phyloP scores from a whole-genome alignment of 1,140 invertebrate genomes.

The Saccostrea echinata region DNA sequence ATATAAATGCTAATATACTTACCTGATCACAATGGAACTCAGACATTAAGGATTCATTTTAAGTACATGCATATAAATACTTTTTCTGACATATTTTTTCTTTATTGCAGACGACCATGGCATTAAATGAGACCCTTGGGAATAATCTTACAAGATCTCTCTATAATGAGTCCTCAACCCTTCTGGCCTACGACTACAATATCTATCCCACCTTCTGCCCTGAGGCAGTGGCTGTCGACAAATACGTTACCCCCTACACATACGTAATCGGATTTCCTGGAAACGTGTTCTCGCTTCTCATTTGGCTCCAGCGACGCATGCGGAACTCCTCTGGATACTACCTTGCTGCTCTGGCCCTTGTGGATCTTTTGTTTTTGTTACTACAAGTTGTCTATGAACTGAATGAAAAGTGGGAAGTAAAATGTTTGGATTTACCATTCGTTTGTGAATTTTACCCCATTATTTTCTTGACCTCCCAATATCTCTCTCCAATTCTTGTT shows the following conservation, averaged over 20 bases:
- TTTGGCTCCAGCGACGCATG: conserved; percentile 74
- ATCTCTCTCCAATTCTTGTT: conserved; percentile 77
- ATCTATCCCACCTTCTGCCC: conserved; percentile 40
- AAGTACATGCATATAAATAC: too few species aligned
- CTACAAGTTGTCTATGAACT: conserved; percentile 74
- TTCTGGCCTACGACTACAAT: not conserved
- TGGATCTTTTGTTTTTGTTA: conserved; percentile 71
- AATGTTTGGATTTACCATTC: conserved; percentile 67
- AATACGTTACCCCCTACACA: conserved; percentile 65
- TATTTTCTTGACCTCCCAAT: conserved; percentile 75
- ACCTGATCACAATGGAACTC: too few species aligned
- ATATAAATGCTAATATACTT: too few species aligned
- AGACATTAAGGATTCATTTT: too few species aligned
- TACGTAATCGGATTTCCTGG: conserved; percentile 74
- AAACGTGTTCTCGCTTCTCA: conserved; percentile 70
- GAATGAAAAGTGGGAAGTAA: conserved; percentile 71
- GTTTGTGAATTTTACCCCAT: conserved; percentile 74
- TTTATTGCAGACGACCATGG: conserved; percentile 8
- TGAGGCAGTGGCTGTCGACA: conserved; percentile 58
- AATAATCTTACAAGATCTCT: not conserved
- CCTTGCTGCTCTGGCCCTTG: conserved; percentile 72
- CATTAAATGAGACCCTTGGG: not conserved
- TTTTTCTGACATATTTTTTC: not conserved
- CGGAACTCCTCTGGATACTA: conserved; percentile 75
- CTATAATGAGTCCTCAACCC: not conserved